phyloP scores from a whole-genome alignment of 1,140 invertebrate species.

The Hycleus cichorii region DNA sequence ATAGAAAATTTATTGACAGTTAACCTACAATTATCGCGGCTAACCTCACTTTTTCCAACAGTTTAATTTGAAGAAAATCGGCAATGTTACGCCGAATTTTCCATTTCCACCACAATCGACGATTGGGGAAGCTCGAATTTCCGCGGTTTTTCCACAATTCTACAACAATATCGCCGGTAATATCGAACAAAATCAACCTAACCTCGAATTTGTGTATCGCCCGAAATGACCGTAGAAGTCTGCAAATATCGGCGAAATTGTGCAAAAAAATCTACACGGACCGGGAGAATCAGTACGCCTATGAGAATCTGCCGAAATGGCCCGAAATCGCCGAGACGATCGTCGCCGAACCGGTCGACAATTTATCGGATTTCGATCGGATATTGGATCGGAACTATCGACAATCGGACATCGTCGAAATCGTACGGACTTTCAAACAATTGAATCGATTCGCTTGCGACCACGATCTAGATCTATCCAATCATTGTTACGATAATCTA shows the following conservation, averaged over 20 bases:
- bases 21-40: too few species aligned
- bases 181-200: neutral
- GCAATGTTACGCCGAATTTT: too few species aligned
- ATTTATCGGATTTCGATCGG: conserved; percentile 17
- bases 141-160: too few species aligned
- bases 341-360: neutral
- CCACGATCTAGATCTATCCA: conserved; percentile 38
- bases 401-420: conserved; percentile 20
- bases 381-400: conserved; percentile 29
- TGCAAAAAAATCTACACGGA: conserved; percentile 34
- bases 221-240: neutral
- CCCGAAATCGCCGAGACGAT: neutral
- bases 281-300: conserved; percentile 33
- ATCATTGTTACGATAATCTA: conserved; percentile 39
- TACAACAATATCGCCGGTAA: too few species aligned
- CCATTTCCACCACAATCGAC: too few species aligned
- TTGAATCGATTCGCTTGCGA: conserved; percentile 29
- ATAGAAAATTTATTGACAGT: too few species aligned
- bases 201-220: neutral
- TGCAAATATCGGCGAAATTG: neutral
- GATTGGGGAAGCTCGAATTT: too few species aligned
- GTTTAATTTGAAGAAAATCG: too few species aligned
- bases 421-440: conserved; percentile 38
- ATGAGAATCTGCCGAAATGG: conserved; percentile 8
- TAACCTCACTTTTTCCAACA: too few species aligned